These are phyloP conservation scores for Drosophila birchii DNA, from an alignment of 2,888 invertebrate species.

Conservation along the genomic window DNA sequence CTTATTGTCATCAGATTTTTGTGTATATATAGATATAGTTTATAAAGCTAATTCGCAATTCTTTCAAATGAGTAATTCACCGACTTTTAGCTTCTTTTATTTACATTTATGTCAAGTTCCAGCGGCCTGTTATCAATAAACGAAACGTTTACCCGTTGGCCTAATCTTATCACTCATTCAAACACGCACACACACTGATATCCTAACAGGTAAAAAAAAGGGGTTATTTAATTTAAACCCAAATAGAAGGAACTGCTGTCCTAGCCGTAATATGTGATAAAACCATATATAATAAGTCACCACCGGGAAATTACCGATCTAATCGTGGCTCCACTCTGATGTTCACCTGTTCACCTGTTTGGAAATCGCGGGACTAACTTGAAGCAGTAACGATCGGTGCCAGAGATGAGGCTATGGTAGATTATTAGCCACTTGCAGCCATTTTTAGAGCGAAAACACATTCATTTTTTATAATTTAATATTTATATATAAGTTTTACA, in stretches of 20 bases:
- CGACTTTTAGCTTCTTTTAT: conserved; percentile 10
- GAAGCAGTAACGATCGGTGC: conserved; percentile 8
- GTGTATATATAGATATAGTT: not conserved
- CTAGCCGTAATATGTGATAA: not conserved
- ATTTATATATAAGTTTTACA: not conserved
- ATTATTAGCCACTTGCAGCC: not conserved
- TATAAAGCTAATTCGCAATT: conserved; percentile 1
- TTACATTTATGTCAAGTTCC: conserved; percentile 15
- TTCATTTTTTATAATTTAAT: too few species aligned
- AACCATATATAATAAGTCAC: conserved; percentile 3
- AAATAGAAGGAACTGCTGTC: not conserved
- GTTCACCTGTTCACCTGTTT: conserved; percentile 62
- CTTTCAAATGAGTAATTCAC: conserved; percentile 18
- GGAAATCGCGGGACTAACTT: conserved; percentile 62
- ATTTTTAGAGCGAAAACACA: not conserved
- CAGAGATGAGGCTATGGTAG: not conserved
- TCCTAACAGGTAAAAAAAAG: not conserved
- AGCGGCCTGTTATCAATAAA: conserved; percentile 30
- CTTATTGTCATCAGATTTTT: conserved; percentile 23
- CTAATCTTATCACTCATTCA: conserved; percentile 41
- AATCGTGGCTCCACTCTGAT: conserved; percentile 42
- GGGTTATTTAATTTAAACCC: not conserved
- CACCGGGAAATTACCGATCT: conserved; percentile 56
- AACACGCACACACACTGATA: not conserved
- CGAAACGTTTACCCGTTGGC: conserved; percentile 12